These are phyloP conservation scores for Trichoplusia ni DNA, from an alignment of 1,140 invertebrate genomes.

Conservation along the genomic window DNA sequence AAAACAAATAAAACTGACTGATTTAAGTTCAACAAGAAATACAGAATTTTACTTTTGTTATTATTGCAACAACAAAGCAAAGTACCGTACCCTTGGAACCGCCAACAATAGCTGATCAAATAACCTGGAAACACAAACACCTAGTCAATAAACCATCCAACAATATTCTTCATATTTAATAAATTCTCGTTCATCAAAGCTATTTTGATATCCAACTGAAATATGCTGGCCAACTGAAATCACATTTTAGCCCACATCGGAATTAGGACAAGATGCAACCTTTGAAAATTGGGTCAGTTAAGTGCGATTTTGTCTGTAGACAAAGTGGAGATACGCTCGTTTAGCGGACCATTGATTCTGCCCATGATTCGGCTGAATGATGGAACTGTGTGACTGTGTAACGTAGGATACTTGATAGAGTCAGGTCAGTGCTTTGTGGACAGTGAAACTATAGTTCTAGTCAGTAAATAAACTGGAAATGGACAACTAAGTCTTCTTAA, in stretches of 20 bases:
- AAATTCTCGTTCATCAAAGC: slow-evolving; percentile 1
- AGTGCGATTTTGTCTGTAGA: slow-evolving; percentile 58
- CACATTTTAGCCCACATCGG: slow-evolving; percentile 45
- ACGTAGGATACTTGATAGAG: no score
- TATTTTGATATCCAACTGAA: slow-evolving; percentile 12
- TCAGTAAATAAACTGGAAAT: no score
- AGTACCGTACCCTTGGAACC: no score
- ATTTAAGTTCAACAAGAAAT: no score
- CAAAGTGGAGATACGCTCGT: slow-evolving; percentile 40
- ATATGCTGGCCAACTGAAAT: slow-evolving; percentile 13
- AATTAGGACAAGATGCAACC: slow-evolving; percentile 72
- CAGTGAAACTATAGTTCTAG: no score
- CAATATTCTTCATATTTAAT: background rate
- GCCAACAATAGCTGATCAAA: no score
- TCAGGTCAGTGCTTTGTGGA: background rate
- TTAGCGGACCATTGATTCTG: slow-evolving; percentile 15
- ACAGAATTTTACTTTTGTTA: no score
- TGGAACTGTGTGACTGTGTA: background rate
- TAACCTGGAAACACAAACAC: no score
- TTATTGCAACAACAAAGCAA: no score
- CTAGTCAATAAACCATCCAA: background rate
- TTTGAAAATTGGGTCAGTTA: slow-evolving; percentile 72
- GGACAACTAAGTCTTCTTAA: no score
- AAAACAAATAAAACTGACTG: no score
- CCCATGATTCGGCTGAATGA: slow-evolving; percentile 7